Conservation (phyloP, 2,113 vertebrate species). For the Lampris incognitus region DNA sequence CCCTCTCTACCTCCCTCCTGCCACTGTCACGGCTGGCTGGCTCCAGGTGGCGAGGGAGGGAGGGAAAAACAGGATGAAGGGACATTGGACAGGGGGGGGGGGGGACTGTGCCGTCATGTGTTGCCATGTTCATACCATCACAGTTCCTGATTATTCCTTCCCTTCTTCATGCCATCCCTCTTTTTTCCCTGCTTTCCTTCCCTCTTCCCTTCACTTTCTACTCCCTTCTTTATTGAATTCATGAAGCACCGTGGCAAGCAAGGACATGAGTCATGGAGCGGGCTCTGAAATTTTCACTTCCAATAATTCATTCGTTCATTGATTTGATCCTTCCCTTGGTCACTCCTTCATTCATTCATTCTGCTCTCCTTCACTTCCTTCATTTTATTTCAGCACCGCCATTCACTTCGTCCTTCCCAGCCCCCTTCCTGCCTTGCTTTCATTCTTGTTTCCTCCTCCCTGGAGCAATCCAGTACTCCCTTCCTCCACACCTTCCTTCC, state of each 20-base stretch:
- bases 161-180: not conserved
- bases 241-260: too few relatives aligned
- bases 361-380: not conserved
- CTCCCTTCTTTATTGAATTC: not conserved
- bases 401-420: not conserved
- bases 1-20: slow-evolving; percentile 69
- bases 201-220: not conserved
- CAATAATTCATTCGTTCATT: not conserved
- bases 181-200: not conserved
- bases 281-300: too few relatives aligned
- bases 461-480: too few relatives aligned
- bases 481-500: not conserved
- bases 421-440: not conserved
- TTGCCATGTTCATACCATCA: slow-evolving; percentile 72
- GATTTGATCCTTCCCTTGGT: not conserved
- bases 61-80: slow-evolving; percentile 44
- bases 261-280: too few relatives aligned
- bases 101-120: slow-evolving; percentile 72
- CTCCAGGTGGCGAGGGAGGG: slow-evolving; percentile 83
- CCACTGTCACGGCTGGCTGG: slow-evolving; percentile 81
- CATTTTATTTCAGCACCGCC: not conserved
- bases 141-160: slow-evolving; percentile 19
- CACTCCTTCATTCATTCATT: too few relatives aligned
- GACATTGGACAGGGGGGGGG: slow-evolving; percentile 48
- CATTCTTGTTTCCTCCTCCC: not conserved